Base-by-base conservation (phyloP, 2,113 vertebrate genomes). In the Nicator chloris region DNA sequence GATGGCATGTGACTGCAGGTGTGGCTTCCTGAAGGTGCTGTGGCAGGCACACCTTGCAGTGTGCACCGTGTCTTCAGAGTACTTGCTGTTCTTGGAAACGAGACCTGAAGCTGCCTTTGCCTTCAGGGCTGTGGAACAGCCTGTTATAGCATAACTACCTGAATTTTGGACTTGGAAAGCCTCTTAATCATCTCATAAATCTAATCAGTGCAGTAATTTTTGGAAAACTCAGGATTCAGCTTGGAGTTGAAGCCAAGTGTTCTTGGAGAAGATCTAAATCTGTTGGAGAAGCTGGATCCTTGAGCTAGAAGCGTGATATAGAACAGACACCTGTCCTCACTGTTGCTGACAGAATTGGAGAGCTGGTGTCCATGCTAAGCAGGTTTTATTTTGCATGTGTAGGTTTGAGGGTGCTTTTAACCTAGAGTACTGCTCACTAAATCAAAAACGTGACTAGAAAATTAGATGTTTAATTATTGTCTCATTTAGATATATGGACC, bases 151-250 rank as follows among this genome's bases (percentile, higher is more conserved):
- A 0, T 82, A 77, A 85, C 92, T 80, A 89, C 50, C 75, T 73
- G 64, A 65, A 63, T 63, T 83, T 90, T 91, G 64, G 65, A 53
- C 82, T 77, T 79, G 78, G 71, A 88, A 91, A 82, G 49, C 10
- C 49, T 91, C 77, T 91, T 95, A 92, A 92, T 92, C 78, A 80
- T 76, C 66, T 90, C 33, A 11, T 54, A 91, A 82, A 86, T 86
- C 49, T 86, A 80, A 93, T 89, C 61, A 76, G 68, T 76, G 60
- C 44, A 90, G 65, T 70, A 89, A 86, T 86, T 94, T 94, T 91
- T 77, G 51, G 90, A 75, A 89, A 93, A 89, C 20, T 69, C 1
- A 0, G 44, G 33, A 30, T 61, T 82, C 35, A 23, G 22, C 35
- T 89, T 81, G 37, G 23, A 86, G 42, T 49, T 72, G 84, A 94